Percentiles rank a stretch among this genome's conserved stretches.
These are phyloP conservation scores for Sinosuthora webbiana DNA, from an alignment of 2,113 vertebrate genomes.

Conservation along the genomic window DNA sequence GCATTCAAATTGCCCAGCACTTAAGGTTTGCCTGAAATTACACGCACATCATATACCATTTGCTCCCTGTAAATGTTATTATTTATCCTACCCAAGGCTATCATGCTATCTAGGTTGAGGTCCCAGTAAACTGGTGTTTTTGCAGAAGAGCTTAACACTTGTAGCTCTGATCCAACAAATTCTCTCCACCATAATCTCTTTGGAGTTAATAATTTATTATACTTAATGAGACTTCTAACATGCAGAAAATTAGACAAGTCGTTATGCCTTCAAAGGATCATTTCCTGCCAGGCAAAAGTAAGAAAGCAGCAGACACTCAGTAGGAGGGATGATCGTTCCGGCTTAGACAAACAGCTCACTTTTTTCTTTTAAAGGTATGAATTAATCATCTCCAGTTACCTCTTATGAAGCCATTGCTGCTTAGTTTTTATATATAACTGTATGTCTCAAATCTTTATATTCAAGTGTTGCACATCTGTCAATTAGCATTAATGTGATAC, in stretches of 20 bases:
- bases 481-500: not conserved
- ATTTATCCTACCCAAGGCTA: not conserved
- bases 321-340: not conserved
- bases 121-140: not conserved
- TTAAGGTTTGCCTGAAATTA: not conserved
- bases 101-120: not conserved
- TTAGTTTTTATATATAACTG: not conserved
- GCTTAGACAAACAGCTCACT: not conserved
- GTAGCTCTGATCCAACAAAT: not conserved
- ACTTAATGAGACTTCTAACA: conserved; percentile 43
- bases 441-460: not conserved
- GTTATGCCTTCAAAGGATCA: not conserved
- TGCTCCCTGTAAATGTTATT: not conserved
- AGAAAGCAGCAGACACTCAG: not conserved
- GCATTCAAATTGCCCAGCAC: not conserved
- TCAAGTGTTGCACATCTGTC: not conserved
- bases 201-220: conserved; percentile 33
- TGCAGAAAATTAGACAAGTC: conserved; percentile 29
- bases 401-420: not conserved
- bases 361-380: not conserved
- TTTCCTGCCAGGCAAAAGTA: not conserved
- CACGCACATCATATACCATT: not conserved
- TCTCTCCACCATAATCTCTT: not conserved
- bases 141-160: not conserved
- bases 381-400: not conserved